These are phyloP conservation scores for Rhagonycha fulva DNA, from an alignment of 2,888 invertebrate species.

Conservation along the genomic window DNA sequence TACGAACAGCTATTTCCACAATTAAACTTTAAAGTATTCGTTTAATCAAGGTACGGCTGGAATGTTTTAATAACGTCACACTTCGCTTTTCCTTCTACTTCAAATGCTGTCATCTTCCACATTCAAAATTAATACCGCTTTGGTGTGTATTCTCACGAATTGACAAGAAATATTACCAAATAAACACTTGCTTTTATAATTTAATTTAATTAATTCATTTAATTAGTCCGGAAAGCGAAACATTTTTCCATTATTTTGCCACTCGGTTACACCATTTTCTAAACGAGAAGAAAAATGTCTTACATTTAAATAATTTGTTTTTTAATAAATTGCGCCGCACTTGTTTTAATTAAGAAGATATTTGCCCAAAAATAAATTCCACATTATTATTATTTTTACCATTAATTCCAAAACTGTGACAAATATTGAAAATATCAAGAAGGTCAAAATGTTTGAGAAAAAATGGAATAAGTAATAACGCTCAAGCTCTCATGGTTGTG, in stretches of 20 bases:
- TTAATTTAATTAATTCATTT: not conserved
- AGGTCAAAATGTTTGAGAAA: no score
- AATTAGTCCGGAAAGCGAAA: not conserved
- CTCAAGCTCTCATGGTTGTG: no score
- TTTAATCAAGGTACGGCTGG: conserved; percentile 27
- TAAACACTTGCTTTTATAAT: not conserved
- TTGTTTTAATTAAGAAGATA: not conserved
- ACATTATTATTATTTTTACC: no score
- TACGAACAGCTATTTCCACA: conserved; percentile 18
- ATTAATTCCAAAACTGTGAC: no score
- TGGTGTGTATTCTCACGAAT: not conserved
- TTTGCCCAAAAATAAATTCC: not conserved
- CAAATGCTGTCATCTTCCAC: conserved; percentile 16
- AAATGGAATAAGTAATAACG: no score
- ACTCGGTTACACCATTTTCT: not conserved
- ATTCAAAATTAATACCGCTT: conserved; percentile 18
- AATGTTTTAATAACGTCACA: conserved; percentile 25
- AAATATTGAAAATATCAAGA: no score
- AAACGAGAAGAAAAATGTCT: not conserved
- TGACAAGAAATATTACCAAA: not conserved
- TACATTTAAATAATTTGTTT: not conserved
- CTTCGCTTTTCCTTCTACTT: conserved; percentile 8
- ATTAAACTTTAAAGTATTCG: conserved; percentile 29
- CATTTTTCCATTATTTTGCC: not conserved
- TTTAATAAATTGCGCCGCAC: not conserved